These are phyloP conservation scores for Mantis religiosa DNA, from an alignment of 2,888 invertebrate species.

Conservation along the genomic window DNA sequence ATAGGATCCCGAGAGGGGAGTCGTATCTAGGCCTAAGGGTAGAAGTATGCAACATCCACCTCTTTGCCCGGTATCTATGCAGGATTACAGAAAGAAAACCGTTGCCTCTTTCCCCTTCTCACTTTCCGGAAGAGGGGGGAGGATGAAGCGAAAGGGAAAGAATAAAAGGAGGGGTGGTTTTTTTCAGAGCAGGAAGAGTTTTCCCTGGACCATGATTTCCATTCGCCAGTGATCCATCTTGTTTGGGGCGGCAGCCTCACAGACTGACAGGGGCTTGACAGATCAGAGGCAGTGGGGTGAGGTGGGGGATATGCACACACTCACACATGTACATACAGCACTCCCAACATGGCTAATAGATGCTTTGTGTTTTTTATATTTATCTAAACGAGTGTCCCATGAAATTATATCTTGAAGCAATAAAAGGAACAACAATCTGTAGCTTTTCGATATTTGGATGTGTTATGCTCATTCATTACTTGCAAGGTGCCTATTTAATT, in stretches of 20 bases:
- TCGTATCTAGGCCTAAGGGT: background rate
- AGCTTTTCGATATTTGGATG: too few species aligned
- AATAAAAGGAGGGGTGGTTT: conserved; percentile 11
- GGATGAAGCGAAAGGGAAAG: conserved; percentile 16
- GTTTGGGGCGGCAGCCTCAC: conserved; percentile 46
- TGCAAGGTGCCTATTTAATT: too few species aligned
- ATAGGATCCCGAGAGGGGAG: conserved; percentile 5
- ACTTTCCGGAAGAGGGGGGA: background rate
- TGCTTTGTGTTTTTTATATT: background rate
- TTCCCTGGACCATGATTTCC: conserved; percentile 50
- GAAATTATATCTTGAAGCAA: too few species aligned
- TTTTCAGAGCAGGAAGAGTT: conserved; percentile 31
- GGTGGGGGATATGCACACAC: background rate
- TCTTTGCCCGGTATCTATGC: conserved; percentile 7
- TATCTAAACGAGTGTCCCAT: too few species aligned
- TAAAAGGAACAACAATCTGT: too few species aligned
- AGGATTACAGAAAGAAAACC: conserved; percentile 6
- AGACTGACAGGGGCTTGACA: conserved; percentile 26
- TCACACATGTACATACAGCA: background rate
- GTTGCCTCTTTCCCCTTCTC: background rate
- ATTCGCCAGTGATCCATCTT: conserved; percentile 62
- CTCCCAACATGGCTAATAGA: background rate
- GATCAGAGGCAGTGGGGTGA: background rate
- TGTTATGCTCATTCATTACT: too few species aligned
- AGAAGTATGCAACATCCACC: conserved; percentile 1